Base-by-base conservation (phyloP, 2,888 invertebrate genomes). In the Pegoplata infirma region DNA sequence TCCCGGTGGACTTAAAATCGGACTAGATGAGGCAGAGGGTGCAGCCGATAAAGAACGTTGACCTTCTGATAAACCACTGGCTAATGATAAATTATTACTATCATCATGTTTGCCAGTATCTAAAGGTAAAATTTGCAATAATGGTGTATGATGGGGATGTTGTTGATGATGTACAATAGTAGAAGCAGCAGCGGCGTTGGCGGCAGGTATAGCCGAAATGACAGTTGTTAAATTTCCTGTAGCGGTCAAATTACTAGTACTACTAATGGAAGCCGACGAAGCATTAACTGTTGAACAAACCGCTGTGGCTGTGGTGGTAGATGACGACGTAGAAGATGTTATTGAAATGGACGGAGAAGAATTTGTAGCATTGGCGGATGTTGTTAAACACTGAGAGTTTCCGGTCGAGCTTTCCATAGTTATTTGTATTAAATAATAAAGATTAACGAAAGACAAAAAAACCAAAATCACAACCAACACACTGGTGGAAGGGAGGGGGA, bases 1-100 rank as follows among this genome's bases (percentile, higher is more conserved):
- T 58, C 89, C 89, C 44, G 88, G 88, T 55, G 90, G 89, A 84
- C 89, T 89, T 17, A 89, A 72, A 17, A 89, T 88, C 8, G 90
- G 90, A 81, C 90, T 90, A n/a, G 90, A 88, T 28, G 90, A 89
- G 6, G 89, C 88, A 63, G 90, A 89, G 51, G 88, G 88, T 8
- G 88, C 88, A 4, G 86, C 89, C 2, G 89, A 88, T 1, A 88
- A 81, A 0, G 89, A 89, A 23, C 89, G 84, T 80, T 88, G 89
- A 17, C 88, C 86, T 36, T 88, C 89, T 10, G 88, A 88, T 12
- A 86, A 71, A 46, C 85, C 87, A 67, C 85, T 88, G 81, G 86
- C 87, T 14, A 85, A 61, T 3, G 87, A 85, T 12, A 87, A 81
- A 80, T 86, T 85, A 74, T 86, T 85, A n/a, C 85, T 79, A 79